phyloP scores from a whole-genome alignment of 2,797 vertebrate genomes.

The Danio jaintianensis region DNA sequence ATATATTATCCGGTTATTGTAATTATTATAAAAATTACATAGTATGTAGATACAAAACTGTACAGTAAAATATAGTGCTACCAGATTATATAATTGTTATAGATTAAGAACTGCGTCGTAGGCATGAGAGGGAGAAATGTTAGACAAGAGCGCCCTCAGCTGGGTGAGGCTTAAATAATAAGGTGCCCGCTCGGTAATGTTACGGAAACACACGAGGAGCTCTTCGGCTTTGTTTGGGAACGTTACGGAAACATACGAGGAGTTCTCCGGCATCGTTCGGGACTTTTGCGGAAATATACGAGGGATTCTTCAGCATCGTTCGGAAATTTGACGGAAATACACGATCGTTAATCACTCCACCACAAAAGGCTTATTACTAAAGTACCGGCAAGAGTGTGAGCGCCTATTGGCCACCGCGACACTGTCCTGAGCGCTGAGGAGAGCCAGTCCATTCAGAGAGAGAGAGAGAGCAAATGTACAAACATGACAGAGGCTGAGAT shows the following conservation, averaged over 20 bases:
- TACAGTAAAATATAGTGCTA: too few relatives aligned
- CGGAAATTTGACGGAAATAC: slow-evolving; percentile 37
- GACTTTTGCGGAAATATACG: slow-evolving; percentile 30
- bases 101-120: background rate
- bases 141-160: background rate
- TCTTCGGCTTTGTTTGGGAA: slow-evolving; percentile 18
- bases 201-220: slow-evolving; percentile 41
- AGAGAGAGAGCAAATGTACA: background rate
- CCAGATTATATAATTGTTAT: too few relatives aligned
- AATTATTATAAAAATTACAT: too few relatives aligned
- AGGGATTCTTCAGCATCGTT: slow-evolving; percentile 17
- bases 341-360: slow-evolving; percentile 21
- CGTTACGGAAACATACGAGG: slow-evolving; percentile 44
- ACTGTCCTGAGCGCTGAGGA: background rate
- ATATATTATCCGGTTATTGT: too few relatives aligned
- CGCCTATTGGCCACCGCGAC: slow-evolving; percentile 2
- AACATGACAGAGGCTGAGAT: background rate
- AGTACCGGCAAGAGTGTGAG: slow-evolving; percentile 1
- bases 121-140: background rate
- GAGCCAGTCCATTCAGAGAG: background rate
- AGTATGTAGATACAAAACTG: too few relatives aligned
- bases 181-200: slow-evolving; percentile 1
- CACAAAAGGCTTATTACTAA: background rate
- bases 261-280: slow-evolving; percentile 28
- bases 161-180: background rate